Base-by-base conservation (phyloP, 1,140 invertebrate species). In the Physella acuta region DNA sequence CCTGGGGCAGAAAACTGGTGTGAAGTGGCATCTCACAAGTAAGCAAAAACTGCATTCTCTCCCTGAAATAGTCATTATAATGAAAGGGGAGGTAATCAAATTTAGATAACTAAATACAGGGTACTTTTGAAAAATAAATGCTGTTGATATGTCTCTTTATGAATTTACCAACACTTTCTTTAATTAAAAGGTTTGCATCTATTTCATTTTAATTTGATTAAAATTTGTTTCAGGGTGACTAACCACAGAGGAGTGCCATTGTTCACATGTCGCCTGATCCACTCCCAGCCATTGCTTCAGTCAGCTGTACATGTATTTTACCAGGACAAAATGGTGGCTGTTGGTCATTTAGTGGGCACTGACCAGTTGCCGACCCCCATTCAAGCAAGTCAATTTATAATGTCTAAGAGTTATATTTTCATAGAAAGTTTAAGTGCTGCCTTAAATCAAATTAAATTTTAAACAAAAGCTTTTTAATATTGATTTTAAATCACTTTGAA, bases 221-320 rank as follows among this genome's bases (percentile, higher is more conserved):
- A n/a, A n/a, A n/a, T 34, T 4, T 4, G 5, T 66, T 11, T 56
- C 16, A 58, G 65, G 16, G 55, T 68, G 11, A 24, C 31, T 1
- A 58, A 69, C 24, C 39, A 60, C 58, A 79, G 73, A n/a, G 73
- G 78, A 11, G 71, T 77, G 33, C 56, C 74, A 59, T 71, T 74
- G n/a, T 83, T 83, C 55, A 79, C 78, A 3, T 78, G 76, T 71
- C 80, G 82, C 3, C 69, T 84, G 14, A 81, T 85, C 26, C 84
- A 85, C 73, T 82, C 78, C 66, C 70, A 82, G 16, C 78, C 79
- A 2, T 64, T 85, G 63, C 64, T 82, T 55, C 79, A 81, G 81
- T 85, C 84, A 14, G 82, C 78, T 20, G 74, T 85, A 3, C 84
- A 85, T 71, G 78, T 84, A 36, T 84, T 82, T 65, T 82, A 78